Conservation (phyloP, 2,888 invertebrate species). For the Sphecodes monilicornis region DNA sequence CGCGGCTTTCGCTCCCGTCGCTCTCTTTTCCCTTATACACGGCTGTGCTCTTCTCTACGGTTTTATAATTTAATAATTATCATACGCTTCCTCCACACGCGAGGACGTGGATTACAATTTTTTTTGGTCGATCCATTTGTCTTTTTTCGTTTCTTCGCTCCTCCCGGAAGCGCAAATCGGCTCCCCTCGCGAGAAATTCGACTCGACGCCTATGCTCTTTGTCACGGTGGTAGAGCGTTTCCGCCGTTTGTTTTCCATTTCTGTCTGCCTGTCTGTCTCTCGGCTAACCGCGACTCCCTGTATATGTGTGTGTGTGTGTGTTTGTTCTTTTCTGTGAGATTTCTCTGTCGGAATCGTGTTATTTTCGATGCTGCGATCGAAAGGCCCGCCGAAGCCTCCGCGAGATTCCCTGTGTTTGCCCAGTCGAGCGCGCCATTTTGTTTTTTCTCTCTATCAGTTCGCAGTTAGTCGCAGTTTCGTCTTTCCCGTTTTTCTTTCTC, state of each 20-base stretch:
- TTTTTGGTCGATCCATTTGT: conserved; percentile 27
- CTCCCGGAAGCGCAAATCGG: conserved; percentile 3
- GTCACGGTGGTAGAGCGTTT: not conserved
- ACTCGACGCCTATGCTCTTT: not conserved
- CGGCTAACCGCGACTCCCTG: not conserved
- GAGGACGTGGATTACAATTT: conserved; percentile 4
- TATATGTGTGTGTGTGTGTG: not conserved
- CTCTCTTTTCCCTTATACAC: conserved; percentile 4
- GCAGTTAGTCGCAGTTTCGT: too few relatives aligned
- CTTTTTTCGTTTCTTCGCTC: not conserved
- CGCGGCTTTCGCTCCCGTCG: not conserved
- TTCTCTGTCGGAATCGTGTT: too few relatives aligned
- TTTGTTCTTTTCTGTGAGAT: too few relatives aligned
- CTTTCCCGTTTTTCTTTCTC: not conserved
- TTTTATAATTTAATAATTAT: not conserved
- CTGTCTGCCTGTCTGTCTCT: not conserved
- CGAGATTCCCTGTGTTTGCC: conserved; percentile 46
- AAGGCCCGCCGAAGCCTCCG: conserved; percentile 22
- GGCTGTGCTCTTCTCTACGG: not conserved
- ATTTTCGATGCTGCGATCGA: not conserved
- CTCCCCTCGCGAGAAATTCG: conserved; percentile 5
- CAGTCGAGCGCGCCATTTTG: conserved; percentile 59
- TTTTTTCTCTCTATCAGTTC: not conserved
- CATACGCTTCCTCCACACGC: not conserved
- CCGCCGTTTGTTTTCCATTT: not conserved